A percentile compares a stretch with the other conserved stretches of the same genome.
phyloP scores from a whole-genome alignment of 1,140 invertebrate species.

The Bombus pyrosoma region DNA sequence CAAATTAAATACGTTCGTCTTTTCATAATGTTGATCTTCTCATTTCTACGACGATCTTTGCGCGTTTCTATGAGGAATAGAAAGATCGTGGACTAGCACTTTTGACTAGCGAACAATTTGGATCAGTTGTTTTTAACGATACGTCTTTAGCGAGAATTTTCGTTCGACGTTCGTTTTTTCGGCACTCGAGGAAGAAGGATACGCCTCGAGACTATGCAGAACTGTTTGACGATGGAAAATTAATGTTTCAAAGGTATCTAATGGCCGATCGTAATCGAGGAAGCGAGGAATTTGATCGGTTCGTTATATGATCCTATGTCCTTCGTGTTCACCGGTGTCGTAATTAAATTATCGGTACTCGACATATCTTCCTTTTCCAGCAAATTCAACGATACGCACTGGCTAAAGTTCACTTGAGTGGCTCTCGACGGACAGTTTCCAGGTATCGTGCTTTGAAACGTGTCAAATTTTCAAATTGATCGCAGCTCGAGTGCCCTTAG shows the following conservation, averaged over 20 bases:
- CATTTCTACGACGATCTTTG: too few species aligned
- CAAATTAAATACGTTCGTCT: too few species aligned
- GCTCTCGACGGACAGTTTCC: conserved; percentile 13
- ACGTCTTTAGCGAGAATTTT: not conserved
- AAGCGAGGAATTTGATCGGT: conserved; percentile 23
- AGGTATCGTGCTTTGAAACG: conserved; percentile 55
- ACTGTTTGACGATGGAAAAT: not conserved
- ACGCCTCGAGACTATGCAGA: not conserved
- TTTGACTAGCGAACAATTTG: too few species aligned
- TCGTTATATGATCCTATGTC: conserved; percentile 18
- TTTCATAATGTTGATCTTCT: too few species aligned
- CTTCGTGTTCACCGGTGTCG: conserved; percentile 26
- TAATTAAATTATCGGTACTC: conserved; percentile 67
- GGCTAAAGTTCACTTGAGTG: conserved; percentile 1
- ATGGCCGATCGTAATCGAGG: conserved; percentile 16
- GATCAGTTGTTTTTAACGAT: not conserved
- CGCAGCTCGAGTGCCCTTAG: conserved; percentile 52
- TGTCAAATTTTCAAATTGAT: conserved; percentile 67
- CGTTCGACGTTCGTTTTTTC: not conserved
- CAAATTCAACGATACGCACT: conserved; percentile 29
- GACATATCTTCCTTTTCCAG: conserved; percentile 53
- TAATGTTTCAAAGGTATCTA: conserved; percentile 6
- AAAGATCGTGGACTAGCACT: too few species aligned
- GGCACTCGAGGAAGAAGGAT: too few species aligned
- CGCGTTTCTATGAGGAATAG: too few species aligned